A percentile compares a stretch with the other conserved stretches of the same genome.
Evolutionary conservation across 2,888 invertebrate genomes (phyloP).

Genomic region (Quadroppia sp.): DNA sequence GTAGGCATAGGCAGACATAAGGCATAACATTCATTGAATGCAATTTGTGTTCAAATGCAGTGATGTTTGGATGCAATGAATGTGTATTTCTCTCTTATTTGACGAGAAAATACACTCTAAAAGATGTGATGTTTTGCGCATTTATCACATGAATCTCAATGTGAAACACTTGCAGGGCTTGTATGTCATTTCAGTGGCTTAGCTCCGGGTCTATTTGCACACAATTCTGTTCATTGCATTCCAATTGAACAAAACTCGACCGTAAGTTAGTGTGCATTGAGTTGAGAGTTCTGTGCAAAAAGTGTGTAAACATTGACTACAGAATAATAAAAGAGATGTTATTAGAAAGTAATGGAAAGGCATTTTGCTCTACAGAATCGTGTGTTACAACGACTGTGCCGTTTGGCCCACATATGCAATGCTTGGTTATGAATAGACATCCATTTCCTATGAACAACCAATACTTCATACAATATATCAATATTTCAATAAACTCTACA

Average conservation of each 20-base stretch:
- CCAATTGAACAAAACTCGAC: slow-evolving; percentile 22
- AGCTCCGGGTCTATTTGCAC: slow-evolving; percentile 2
- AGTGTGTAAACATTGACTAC: slow-evolving; percentile 27
- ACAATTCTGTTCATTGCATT: slow-evolving; percentile 26
- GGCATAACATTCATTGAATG: not conserved
- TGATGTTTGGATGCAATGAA: not conserved
- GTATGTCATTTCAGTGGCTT: not conserved
- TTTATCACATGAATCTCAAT: not conserved
- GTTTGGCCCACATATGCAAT: not conserved
- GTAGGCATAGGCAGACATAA: not conserved
- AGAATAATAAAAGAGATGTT: not conserved
- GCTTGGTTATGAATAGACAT: not conserved
- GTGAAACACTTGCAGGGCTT: not conserved
- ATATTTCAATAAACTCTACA: not conserved
- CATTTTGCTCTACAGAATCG: not conserved
- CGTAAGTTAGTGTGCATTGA: not conserved
- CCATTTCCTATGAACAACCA: not conserved
- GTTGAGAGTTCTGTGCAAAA: not conserved
- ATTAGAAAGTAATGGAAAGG: not conserved
- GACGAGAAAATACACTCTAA: slow-evolving; percentile 33
- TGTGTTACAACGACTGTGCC: not conserved
- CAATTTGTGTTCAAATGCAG: not conserved
- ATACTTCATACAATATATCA: not conserved
- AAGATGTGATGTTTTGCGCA: slow-evolving; percentile 21
- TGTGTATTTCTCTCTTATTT: slow-evolving; percentile 27